Evolutionary conservation across 2,113 vertebrate species (phyloP).

Genomic region (Pygoscelis antarcticus): DNA sequence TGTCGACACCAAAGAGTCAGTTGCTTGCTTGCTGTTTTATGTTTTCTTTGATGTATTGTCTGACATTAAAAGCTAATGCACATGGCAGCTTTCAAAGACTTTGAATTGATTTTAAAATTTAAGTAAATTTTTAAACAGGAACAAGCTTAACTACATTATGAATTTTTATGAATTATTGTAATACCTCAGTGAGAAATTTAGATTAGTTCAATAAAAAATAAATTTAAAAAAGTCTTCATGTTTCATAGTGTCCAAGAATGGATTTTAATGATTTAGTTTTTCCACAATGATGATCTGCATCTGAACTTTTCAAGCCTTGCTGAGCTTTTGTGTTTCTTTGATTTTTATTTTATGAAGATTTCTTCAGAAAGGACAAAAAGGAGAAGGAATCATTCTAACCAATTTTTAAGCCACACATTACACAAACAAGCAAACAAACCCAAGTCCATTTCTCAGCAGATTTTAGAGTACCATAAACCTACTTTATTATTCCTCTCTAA

Average conservation of each 20-base stretch:
- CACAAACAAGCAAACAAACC: background rate
- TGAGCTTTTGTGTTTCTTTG: background rate
- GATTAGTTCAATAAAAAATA: background rate
- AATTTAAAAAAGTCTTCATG: background rate
- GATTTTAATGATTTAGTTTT: conserved; percentile 8
- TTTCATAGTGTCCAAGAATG: background rate
- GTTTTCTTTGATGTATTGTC: conserved; percentile 48
- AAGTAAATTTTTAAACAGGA: conserved; percentile 35
- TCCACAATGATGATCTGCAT: background rate
- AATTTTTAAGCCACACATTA: background rate
- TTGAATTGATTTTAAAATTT: conserved; percentile 43
- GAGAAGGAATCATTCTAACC: background rate
- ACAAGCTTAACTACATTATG: background rate
- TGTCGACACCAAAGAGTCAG: conserved; percentile 35
- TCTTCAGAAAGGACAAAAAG: background rate
- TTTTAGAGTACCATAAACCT: background rate
- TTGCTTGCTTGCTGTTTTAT: background rate
- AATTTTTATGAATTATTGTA: conserved; percentile 20
- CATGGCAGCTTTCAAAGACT: background rate
- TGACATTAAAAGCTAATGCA: conserved; percentile 57
- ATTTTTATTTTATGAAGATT: background rate
- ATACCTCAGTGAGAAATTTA: background rate
- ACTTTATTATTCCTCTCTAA: background rate
- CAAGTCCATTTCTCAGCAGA: background rate
- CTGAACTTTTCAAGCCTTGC: background rate